Evolutionary conservation across 2,888 invertebrate species (phyloP).

Genomic region (Dasysyrphus albostriatus): DNA sequence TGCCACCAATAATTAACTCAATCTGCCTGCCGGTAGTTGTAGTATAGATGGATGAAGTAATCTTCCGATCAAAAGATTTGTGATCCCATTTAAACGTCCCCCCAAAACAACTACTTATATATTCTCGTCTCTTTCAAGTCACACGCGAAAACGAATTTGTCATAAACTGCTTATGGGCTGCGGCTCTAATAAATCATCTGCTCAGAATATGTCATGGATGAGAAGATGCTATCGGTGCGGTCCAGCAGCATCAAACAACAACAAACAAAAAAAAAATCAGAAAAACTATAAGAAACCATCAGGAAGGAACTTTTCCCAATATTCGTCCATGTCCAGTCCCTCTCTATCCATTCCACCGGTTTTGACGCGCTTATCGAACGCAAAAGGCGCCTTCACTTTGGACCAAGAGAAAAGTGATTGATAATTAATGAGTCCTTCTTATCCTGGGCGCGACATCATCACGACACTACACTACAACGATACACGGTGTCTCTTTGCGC

Average conservation of each 20-base stretch:
- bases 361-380: slow-evolving; percentile 37
- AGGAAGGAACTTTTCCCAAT: slow-evolving; percentile 56
- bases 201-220: slow-evolving; percentile 49
- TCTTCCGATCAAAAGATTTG: slow-evolving; percentile 73
- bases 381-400: slow-evolving; percentile 57
- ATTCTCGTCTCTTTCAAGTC: slow-evolving; percentile 28
- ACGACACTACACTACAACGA: slow-evolving; percentile 52
- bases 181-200: slow-evolving; percentile 65
- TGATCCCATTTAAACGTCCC: slow-evolving; percentile 61
- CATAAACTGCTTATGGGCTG: slow-evolving; percentile 67
- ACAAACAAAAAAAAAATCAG: not conserved
- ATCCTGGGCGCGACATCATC: slow-evolving; percentile 65
- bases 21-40: slow-evolving; percentile 71
- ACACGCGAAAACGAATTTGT: slow-evolving; percentile 70
- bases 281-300: slow-evolving; percentile 6
- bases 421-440: slow-evolving; percentile 75
- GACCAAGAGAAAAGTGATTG: slow-evolving; percentile 63
- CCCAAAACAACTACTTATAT: not conserved
- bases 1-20: slow-evolving; percentile 74
- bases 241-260: slow-evolving; percentile 27
- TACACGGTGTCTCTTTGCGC: slow-evolving; percentile 10
- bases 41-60: slow-evolving; percentile 38
- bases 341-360: not conserved
- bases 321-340: not conserved
- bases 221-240: slow-evolving; percentile 49